Evolutionary conservation across 1,140 invertebrate genomes (phyloP).

Genomic region (Drosophila elegans): DNA sequence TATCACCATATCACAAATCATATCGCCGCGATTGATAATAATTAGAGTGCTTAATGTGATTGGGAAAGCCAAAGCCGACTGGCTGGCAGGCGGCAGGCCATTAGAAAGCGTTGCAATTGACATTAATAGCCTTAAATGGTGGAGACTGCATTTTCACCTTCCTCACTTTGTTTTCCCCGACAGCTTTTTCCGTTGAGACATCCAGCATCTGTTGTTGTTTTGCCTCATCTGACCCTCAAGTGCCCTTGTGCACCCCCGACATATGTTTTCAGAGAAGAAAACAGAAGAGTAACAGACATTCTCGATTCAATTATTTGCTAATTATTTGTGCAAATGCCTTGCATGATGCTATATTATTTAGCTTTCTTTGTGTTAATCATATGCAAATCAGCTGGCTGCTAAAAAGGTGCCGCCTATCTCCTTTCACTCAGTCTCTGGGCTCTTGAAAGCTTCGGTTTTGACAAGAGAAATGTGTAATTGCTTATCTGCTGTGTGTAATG

Average conservation of each 20-base stretch:
- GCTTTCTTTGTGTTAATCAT: slow-evolving; percentile 41
- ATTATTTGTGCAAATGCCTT: slow-evolving; percentile 41
- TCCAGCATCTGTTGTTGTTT: neutral
- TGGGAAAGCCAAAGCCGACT: slow-evolving; percentile 8
- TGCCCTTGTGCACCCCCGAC: slow-evolving; percentile 8
- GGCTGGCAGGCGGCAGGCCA: neutral
- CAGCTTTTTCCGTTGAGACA: neutral
- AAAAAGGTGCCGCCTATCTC: slow-evolving; percentile 28
- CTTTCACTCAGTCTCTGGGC: slow-evolving; percentile 11
- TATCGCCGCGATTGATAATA: slow-evolving; percentile 40
- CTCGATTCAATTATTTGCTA: slow-evolving; percentile 48
- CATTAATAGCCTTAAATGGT: slow-evolving; percentile 50
- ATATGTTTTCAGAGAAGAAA: slow-evolving; percentile 38
- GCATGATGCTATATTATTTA: slow-evolving; percentile 23
- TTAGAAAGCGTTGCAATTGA: slow-evolving; percentile 54
- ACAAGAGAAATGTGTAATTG: slow-evolving; percentile 10
- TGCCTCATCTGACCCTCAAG: slow-evolving; percentile 5
- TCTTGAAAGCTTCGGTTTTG: neutral
- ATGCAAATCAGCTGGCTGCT: slow-evolving; percentile 32
- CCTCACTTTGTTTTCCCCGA: slow-evolving; percentile 7
- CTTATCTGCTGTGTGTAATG: neutral
- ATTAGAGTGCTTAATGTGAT: slow-evolving; percentile 44
- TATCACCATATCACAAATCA: slow-evolving; percentile 16
- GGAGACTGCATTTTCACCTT: slow-evolving; percentile 18
- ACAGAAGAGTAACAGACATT: slow-evolving; percentile 13